Evolutionary conservation across 2,888 invertebrate species (phyloP).

Genomic region (Autographa gamma): DNA sequence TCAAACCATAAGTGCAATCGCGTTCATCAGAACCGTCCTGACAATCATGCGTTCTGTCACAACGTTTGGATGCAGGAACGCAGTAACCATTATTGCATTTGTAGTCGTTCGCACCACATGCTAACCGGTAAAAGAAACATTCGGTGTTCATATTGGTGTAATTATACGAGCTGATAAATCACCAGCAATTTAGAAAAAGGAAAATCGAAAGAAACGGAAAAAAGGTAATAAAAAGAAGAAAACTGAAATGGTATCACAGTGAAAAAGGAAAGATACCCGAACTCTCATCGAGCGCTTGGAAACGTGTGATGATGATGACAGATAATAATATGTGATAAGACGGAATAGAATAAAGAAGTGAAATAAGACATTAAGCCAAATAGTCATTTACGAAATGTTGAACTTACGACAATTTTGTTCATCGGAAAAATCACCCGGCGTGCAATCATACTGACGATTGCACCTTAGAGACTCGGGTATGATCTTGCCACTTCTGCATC

Average conservation of each 20-base stretch:
- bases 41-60: conserved; percentile 89
- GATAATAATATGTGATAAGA: conserved; percentile 26
- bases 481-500: conserved; percentile 91
- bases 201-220: conserved; percentile 31
- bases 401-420: conserved; percentile 94
- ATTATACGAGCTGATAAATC: conserved; percentile 29
- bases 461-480: conserved; percentile 89
- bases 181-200: conserved; percentile 52
- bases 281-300: conserved; percentile 16
- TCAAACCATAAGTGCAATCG: conserved; percentile 87
- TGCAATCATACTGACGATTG: conserved; percentile 91
- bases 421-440: conserved; percentile 91
- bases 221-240: conserved; percentile 18
- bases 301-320: background rate
- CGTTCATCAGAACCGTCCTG: conserved; percentile 89
- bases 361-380: conserved; percentile 49
- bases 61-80: conserved; percentile 87
- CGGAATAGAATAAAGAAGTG: conserved; percentile 42
- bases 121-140: conserved; percentile 88
- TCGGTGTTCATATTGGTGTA: conserved; percentile 54
- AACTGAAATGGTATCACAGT: conserved; percentile 17
- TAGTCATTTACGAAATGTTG: conserved; percentile 50
- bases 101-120: conserved; percentile 88
- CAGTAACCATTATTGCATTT: conserved; percentile 91
- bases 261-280: conserved; percentile 34